phyloP scores from a whole-genome alignment of 2,113 vertebrate genomes.

The Reinhardtius hippoglossoides region DNA sequence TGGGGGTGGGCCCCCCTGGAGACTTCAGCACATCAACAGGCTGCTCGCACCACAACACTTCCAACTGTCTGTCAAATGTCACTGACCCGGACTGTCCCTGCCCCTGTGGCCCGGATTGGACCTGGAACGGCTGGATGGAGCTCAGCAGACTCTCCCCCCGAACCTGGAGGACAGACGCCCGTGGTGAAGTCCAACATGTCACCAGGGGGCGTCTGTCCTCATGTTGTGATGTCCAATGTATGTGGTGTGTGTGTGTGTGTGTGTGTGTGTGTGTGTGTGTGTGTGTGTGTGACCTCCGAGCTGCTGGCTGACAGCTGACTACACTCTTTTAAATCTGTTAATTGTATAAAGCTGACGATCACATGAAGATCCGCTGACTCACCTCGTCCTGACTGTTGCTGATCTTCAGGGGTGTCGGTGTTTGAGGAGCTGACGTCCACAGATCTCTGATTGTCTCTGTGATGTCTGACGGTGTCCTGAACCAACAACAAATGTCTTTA shows the following conservation, averaged over 20 bases:
- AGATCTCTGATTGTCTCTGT: slow-evolving; percentile 75
- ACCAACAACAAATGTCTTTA: not conserved
- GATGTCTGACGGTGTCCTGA: slow-evolving; percentile 88
- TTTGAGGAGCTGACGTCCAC: slow-evolving; percentile 85
- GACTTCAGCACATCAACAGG: not conserved
- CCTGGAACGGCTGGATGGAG: slow-evolving; percentile 36
- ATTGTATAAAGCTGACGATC: too few species aligned
- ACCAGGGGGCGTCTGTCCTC: too few species aligned
- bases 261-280: not conserved
- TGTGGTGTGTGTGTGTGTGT: not conserved
- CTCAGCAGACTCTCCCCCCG: slow-evolving; percentile 84
- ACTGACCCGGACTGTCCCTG: too few species aligned
- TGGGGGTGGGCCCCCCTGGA: slow-evolving; percentile 3
- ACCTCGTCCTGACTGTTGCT: slow-evolving; percentile 89
- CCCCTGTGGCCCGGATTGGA: too few species aligned
- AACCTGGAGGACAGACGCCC: slow-evolving; percentile 46
- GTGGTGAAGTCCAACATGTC: too few species aligned
- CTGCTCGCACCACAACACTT: slow-evolving; percentile 45
- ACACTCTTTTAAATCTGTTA: too few species aligned
- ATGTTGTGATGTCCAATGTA: not conserved
- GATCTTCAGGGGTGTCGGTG: slow-evolving; percentile 93
- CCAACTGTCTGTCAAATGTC: slow-evolving; percentile 76
- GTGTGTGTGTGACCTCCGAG: slow-evolving; percentile 40
- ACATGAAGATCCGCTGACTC: slow-evolving; percentile 38
- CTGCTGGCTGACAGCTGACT: slow-evolving; percentile 36